Evolutionary conservation across 2,888 invertebrate genomes (phyloP), one percentile per base, ranked within the genome.

Genomic region (Pasiphila rectangulata): DNA sequence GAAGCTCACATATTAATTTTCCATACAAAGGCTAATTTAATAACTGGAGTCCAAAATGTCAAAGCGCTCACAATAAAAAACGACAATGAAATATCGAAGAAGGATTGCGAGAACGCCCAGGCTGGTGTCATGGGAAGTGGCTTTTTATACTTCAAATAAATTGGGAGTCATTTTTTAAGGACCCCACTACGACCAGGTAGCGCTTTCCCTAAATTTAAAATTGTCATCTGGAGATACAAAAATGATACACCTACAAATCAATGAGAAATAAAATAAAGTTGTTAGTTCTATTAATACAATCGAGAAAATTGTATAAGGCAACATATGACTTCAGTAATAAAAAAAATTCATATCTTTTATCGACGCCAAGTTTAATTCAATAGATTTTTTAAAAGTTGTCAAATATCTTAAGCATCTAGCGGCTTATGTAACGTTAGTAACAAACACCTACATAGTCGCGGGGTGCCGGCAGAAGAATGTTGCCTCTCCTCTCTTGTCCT

Each of bases 21-120:
- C 73, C 73, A 85, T 86, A 88, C 85, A 87, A 88, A 86, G 82
- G 79, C 83, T 87, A 86, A 87, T 87, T 87, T 87, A 88, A 87
- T 86, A 87, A 86, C 84, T 85, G 84, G 74, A 76, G 82, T 83
- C 63, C 66, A 77, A 45, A 84, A 88, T 85, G 86, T 88, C 86
- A 85, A 84, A 84, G 78, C 72, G 67, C 64, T 79, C 75, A 72
- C 77, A 77, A 78, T 75, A 81, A 84, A 83, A 84, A 83, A 82
- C 71, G 68, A 77, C 70, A 74, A 73, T 75, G 73, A 75, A 77
- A 65, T 68, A 72, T 76, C 47, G 75, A 83, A 81, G 80, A 82
- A 79, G 75, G 78, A 85, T 80, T 81, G 83, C 71, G 78, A 45
- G 50, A 77, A 75, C 83, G 77, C 82, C 77, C 82, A 78, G 61